Base-by-base conservation (phyloP, 2,888 invertebrate species). In the Meliscaeva auricollis region DNA sequence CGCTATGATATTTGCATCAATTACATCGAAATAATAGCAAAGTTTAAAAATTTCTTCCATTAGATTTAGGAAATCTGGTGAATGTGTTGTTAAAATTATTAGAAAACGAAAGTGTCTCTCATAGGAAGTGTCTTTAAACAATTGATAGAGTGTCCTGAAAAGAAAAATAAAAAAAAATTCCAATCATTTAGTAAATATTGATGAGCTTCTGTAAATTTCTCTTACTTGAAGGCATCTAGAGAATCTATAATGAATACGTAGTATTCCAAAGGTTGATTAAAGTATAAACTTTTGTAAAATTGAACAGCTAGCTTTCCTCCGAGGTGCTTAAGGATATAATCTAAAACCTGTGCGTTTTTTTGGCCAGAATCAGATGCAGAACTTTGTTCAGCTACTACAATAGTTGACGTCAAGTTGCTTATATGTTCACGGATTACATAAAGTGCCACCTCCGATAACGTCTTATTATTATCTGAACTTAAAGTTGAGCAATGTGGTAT, bases 281-380 rank as follows among this genome's bases (percentile, higher is more conserved):
- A 60, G 1, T 87, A 62, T 13, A 26, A 26, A 0, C 83, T 87
- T 30, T 87, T 78, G 35, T 77, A 80, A 64, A 90, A 69, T 22
- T 1, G 0, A 15, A 52, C 6, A 1, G 0, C 6, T 0, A n/a
- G 68, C 77, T 87, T 68, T 90, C 91, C 44, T 87, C 72, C 0
- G 60, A 79, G 64, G 13, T 78, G 30, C 2, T 22, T 56, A 1
- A 90, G 50, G 8, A 90, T 75, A n/a, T 89, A 79, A 6, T 85
- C 85, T 54, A 89, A 22, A 0, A 91, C 20, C 3, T 69, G 70
- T 0, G 17, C 26, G 38, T 90, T 38, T 13, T 5, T 15, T 1
- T 7, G 9, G 0, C 8, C 11, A 3, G 32, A 5, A 13, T 70
- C 64, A 1, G 48, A 6, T 1, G 46, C 2, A 1, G 17, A 7